phyloP scores from a whole-genome alignment of 2,113 vertebrate species.

The Shinisaurus crocodilurus region DNA sequence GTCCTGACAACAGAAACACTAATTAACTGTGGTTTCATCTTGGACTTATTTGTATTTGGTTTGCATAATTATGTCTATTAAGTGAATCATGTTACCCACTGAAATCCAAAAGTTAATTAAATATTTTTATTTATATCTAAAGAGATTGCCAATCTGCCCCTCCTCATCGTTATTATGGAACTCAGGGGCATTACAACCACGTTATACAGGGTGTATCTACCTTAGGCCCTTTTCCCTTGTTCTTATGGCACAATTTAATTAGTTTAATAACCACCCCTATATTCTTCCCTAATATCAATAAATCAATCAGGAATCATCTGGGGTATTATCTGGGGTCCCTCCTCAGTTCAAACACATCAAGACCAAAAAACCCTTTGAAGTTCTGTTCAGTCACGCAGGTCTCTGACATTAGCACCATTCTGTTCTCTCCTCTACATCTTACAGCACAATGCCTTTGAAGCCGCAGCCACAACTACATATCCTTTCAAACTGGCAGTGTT shows the following conservation, averaged over 20 bases:
- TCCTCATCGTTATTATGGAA: too few species aligned
- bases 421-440: background rate
- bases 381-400: background rate
- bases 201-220: too few species aligned
- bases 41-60: too few species aligned
- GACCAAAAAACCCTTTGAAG: background rate
- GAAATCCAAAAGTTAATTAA: too few species aligned
- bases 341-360: background rate
- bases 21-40: too few species aligned
- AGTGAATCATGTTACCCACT: too few species aligned
- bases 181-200: too few species aligned
- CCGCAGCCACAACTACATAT: background rate
- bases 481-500: background rate
- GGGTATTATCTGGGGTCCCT: background rate
- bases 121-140: too few species aligned
- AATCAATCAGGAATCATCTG: background rate
- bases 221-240: too few species aligned
- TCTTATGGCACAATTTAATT: background rate
- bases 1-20: too few species aligned
- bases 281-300: background rate
- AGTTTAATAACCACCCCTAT: background rate
- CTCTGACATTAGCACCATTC: background rate
- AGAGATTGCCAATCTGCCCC: too few species aligned
- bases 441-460: background rate
- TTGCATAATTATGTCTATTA: too few species aligned